These are phyloP conservation scores for Drosophila nigrodunni DNA, from an alignment of 1,140 invertebrate species.

Conservation along the genomic window DNA sequence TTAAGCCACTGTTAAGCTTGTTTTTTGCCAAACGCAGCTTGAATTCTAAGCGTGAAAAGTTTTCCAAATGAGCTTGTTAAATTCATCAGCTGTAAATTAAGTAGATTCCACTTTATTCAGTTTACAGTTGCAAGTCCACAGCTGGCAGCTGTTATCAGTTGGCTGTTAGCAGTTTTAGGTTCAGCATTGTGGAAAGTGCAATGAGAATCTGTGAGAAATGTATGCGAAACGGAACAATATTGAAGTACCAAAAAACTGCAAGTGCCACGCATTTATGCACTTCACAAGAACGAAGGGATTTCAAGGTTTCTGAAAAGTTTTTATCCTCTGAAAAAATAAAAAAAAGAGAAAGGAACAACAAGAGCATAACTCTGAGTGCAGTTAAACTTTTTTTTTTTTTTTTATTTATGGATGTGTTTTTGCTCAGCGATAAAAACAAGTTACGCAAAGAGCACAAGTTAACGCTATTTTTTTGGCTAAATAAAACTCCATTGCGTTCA, in stretches of 20 bases:
- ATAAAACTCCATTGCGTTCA: not conserved
- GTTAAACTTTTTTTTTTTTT: constrained; percentile 45
- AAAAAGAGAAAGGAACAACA: not conserved
- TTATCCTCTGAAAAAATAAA: constrained; percentile 7
- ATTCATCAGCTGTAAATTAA: constrained; percentile 7
- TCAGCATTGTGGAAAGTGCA: constrained; percentile 5
- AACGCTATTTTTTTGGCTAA: constrained; percentile 21
- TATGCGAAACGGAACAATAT: constrained; percentile 1
- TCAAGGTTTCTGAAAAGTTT: constrained; percentile 42
- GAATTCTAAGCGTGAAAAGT: not conserved
- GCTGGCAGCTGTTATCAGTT: constrained; percentile 22
- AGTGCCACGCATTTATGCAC: constrained; percentile 43
- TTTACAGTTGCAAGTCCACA: not conserved
- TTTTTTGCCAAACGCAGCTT: not conserved
- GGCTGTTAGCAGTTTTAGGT: constrained; percentile 2
- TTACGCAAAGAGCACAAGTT: constrained; percentile 52
- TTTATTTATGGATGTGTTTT: constrained; percentile 72
- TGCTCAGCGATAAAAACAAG: constrained; percentile 59
- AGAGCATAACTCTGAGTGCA: constrained; percentile 28
- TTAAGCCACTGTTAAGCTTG: too few species aligned
- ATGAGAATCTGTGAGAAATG: constrained; percentile 26
- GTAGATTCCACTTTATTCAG: constrained; percentile 1
- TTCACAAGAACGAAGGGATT: constrained; percentile 5
- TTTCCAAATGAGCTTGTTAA: constrained; percentile 1
- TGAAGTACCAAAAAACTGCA: constrained; percentile 30